Evolutionary conservation across 1,140 invertebrate species (phyloP), one percentile per base, ranked within the genome.

Genomic region (Branchinecta lindahli): DNA sequence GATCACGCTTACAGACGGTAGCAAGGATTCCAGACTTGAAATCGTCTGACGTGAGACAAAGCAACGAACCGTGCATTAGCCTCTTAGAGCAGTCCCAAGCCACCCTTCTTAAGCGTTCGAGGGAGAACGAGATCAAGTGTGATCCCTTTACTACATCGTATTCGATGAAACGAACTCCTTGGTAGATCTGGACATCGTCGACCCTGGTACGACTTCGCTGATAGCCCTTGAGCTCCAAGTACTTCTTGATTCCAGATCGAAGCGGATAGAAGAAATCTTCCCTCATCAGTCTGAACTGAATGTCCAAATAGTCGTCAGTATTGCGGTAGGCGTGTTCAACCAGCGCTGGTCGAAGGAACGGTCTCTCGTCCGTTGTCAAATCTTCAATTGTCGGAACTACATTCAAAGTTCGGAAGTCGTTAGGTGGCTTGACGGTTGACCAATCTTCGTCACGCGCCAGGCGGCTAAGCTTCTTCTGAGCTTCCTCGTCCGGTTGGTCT

Each of bases 1-100:
- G 46, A 52, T 87, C 80, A 66, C 85, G 79, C 45, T 87, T 80
- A 7, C 80, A 75, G 21, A 91, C 85, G 1, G 83, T 85, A 18
- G 84, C 88, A 73, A 89, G 83, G 46, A 87, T 77, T 46, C 89
- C 79, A 45, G 82, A 83, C 45, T 82, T 77, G 76, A 90, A 91
- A 67, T 86, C 81, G 75, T 88, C 84, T 9, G 73, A 78, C 0
- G 87, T 87, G 44, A 92, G 82, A 72, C 87, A 84, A 0, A 92
- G 73, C n/a, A 92, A 77, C 0, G 87, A 85, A 0, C 89, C 89
- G 77, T 79, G 85, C 75, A 90, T 82, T 45, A 92, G 82, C 67
- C 85, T 78, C 75, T 85, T 84, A 0, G 81, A 80, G 46, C 76
- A 73, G 68, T 77, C 77, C 74, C 76, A 79, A 8, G 73, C 74